Base-by-base conservation (phyloP, 2,113 vertebrate genomes). In the Ginglymostoma cirratum region DNA sequence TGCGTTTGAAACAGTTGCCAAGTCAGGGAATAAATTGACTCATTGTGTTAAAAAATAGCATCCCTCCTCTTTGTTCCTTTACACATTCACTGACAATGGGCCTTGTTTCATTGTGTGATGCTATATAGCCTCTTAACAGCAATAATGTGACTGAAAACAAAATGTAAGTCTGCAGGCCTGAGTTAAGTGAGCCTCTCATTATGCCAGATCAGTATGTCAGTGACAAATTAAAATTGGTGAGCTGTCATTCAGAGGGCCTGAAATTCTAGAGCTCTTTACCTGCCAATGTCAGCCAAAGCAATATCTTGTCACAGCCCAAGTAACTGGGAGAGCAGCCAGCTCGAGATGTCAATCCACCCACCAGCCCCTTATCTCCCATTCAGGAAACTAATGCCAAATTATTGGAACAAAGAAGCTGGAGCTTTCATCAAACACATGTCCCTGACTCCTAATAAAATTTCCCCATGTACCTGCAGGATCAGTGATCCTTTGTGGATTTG, bases 1-100 rank as follows among this genome's bases (percentile, higher is more conserved):
- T 42, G 80, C 21, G 17, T 21, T 83, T 83, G 38, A 83, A 83
- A 83, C n/a, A 83, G n/a, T 42, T 21, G 12, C 48, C 24, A 90
- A 55, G 48, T 34, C 17, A 23, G 10, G 61, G 96, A 42, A 45
- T 17, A 83, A 83, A 83, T 83, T 83, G 80, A 83, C 17, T 45
- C 38, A 95, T 95, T 95, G 67, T 55, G 96, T 97, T 96, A 97
- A 97, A 96, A 96, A 96, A 97, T 96, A 97, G 97, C 97, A 98
- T 98, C 97, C 97, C 96, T 96, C 97, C 97, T 97, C 97, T 97
- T 97, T 97, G 96, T 97, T 69, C 69, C 96, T 97, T 98, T 83
- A 55, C 27, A 21, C 21, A 4, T 0, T 90, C 1, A 14, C 30
- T 90, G 34, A 61, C 97, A 97, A 97, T 97, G 96, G 96, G 95